phyloP scores from a whole-genome alignment of 2,888 invertebrate species.

The Creontiades dilutus region DNA sequence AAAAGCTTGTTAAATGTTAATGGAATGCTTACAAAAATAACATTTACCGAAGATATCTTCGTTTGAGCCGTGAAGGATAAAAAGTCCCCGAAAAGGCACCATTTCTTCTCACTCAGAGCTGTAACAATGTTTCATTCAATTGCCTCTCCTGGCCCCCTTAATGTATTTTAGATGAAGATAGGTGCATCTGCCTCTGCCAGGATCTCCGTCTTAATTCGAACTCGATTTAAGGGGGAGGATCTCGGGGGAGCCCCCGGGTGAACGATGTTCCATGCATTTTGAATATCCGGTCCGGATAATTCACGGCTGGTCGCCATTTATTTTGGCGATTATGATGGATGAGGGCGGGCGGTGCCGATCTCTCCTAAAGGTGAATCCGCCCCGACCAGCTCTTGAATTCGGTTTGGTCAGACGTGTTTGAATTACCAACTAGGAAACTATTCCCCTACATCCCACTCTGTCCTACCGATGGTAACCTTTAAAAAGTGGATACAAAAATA shows the following conservation, averaged over 20 bases:
- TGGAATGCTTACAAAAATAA: too few relatives aligned
- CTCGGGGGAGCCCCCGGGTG: background rate
- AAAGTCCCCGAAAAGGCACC: background rate
- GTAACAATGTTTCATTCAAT: conserved; percentile 32
- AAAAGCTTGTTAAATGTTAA: too few relatives aligned
- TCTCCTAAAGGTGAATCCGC: background rate
- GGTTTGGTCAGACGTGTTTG: background rate
- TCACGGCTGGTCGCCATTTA: background rate
- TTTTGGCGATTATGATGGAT: background rate
- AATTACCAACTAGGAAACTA: too few relatives aligned
- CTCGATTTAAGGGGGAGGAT: conserved; percentile 13
- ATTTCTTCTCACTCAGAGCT: background rate
- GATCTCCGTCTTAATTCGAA: conserved; percentile 22
- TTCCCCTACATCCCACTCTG: too few relatives aligned
- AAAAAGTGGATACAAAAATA: too few relatives aligned
- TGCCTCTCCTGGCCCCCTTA: background rate
- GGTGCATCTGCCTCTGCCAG: conserved; percentile 36
- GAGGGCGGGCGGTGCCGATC: background rate
- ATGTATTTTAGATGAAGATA: conserved; percentile 42
- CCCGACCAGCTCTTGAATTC: background rate
- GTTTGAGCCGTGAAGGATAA: background rate
- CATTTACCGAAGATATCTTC: too few relatives aligned
- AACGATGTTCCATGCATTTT: conserved; percentile 38
- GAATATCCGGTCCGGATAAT: conserved; percentile 29
- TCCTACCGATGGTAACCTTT: too few relatives aligned